Evolutionary conservation across 2,888 invertebrate genomes (phyloP).

Genomic region (Netelia melanura): DNA sequence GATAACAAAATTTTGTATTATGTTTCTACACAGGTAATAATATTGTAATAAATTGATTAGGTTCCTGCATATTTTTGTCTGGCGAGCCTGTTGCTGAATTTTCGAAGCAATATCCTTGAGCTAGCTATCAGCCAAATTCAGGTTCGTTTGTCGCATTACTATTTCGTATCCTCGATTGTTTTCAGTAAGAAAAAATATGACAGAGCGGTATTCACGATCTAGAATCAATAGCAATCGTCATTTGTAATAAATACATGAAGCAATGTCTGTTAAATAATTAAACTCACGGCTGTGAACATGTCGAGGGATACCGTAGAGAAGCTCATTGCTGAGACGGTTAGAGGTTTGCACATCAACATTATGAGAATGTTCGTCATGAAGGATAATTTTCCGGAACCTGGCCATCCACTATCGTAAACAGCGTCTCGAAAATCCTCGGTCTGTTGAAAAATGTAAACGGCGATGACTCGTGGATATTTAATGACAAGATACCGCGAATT

Average conservation of each 20-base stretch:
- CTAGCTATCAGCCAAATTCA: no score
- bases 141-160: not conserved
- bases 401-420: constrained; percentile 74
- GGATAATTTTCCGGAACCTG: constrained; percentile 59
- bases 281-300: constrained; percentile 61
- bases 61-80: no score
- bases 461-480: no score
- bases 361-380: constrained; percentile 69
- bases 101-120: not conserved
- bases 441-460: constrained; percentile 32
- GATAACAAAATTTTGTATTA: no score
- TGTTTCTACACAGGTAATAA: no score
- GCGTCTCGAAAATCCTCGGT: constrained; percentile 71
- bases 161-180: constrained; percentile 56
- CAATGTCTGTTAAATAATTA: not conserved
- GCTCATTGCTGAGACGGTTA: constrained; percentile 71
- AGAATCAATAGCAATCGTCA: not conserved
- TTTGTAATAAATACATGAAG: not conserved
- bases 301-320: constrained; percentile 71
- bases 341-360: constrained; percentile 72
- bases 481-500: no score
- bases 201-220: constrained; percentile 68
- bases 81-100: not conserved
- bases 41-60: no score
- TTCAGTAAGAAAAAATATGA: constrained; percentile 68